These are phyloP conservation scores for Saturnia japonica DNA, from an alignment of 2,888 invertebrate genomes.

Conservation along the genomic window DNA sequence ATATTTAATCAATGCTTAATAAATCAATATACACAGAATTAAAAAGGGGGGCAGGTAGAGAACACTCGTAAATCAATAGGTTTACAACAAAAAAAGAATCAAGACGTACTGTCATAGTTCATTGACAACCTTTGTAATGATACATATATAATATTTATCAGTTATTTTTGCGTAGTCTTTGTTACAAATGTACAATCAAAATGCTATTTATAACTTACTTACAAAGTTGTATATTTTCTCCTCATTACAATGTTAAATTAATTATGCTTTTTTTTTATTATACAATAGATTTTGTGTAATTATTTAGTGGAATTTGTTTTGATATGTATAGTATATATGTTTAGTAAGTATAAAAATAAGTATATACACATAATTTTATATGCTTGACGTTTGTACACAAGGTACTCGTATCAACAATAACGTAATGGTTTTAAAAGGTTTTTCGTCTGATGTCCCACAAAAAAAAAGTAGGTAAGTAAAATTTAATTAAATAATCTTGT, in stretches of 20 bases:
- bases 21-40: too few species aligned
- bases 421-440: not conserved
- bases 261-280: not conserved
- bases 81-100: not conserved
- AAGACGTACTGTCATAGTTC: not conserved
- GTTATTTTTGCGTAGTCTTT: not conserved
- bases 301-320: not conserved
- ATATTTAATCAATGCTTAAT: too few species aligned
- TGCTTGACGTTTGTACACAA: not conserved
- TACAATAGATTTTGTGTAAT: not conserved
- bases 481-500: too few species aligned
- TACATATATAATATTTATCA: not conserved
- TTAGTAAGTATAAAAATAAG: too few species aligned
- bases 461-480: not conserved
- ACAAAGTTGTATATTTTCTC: not conserved
- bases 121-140: not conserved
- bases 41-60: too few species aligned
- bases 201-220: not conserved
- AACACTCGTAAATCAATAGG: too few species aligned
- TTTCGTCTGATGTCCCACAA: not conserved
- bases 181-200: not conserved
- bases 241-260: not conserved
- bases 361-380: too few species aligned
- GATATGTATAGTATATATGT: too few species aligned
- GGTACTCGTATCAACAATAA: not conserved